phyloP scores from a whole-genome alignment of 2,888 invertebrate species.

The Druceiella hillmani region DNA sequence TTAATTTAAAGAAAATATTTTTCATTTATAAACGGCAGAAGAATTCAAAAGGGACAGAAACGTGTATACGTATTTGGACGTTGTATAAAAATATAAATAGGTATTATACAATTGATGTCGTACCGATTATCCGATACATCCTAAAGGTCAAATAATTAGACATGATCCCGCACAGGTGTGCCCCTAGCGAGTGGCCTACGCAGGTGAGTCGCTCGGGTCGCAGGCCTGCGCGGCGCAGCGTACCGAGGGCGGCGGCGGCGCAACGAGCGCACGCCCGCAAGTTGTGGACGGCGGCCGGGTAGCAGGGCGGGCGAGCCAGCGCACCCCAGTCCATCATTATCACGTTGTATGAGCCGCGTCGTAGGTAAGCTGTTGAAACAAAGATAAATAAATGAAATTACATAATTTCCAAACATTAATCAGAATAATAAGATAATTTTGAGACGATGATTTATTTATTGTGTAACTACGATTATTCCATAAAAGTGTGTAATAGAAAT shows the following conservation, averaged over 20 bases:
- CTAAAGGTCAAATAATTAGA: slow-evolving; percentile 68
- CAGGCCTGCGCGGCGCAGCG: slow-evolving; percentile 59
- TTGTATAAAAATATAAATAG: background rate
- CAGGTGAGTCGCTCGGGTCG: slow-evolving; percentile 63
- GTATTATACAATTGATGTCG: slow-evolving; percentile 17
- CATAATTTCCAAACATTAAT: too few species aligned
- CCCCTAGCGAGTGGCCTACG: slow-evolving; percentile 72
- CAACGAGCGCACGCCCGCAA: slow-evolving; percentile 66
- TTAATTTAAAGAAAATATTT: too few species aligned
- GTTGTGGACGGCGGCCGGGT: slow-evolving; percentile 72
- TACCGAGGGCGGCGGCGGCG: slow-evolving; percentile 58
- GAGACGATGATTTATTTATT: too few species aligned
- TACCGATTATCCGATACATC: slow-evolving; percentile 67
- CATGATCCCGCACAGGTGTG: slow-evolving; percentile 71
- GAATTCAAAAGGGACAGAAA: too few species aligned
- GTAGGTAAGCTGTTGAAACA: slow-evolving; percentile 70
- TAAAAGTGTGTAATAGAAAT: too few species aligned
- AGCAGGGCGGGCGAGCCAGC: slow-evolving; percentile 63
- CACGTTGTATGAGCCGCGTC: slow-evolving; percentile 70
- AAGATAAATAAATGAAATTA: too few species aligned
- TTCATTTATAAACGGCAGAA: too few species aligned
- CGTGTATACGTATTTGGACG: background rate
- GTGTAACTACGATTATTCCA: too few species aligned
- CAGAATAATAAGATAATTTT: too few species aligned
- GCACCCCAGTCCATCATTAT: slow-evolving; percentile 75